Evolutionary conservation across 1,140 invertebrate genomes (phyloP).

Genomic region (Saccostrea echinata): DNA sequence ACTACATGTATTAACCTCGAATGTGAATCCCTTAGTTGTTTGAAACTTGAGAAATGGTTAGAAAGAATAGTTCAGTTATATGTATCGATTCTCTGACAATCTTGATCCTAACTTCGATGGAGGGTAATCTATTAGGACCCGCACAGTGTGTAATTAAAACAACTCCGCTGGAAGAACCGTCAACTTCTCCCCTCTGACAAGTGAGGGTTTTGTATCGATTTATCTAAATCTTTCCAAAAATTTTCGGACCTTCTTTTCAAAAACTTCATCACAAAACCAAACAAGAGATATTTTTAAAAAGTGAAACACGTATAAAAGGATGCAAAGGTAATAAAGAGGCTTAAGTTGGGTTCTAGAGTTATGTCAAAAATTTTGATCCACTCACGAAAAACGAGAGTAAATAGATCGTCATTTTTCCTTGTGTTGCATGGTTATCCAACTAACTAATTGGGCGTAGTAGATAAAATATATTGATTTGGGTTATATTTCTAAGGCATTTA

Average conservation of each 20-base stretch:
- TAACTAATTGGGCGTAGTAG: not conserved
- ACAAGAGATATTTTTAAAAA: no score
- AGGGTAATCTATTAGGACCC: conserved; percentile 33
- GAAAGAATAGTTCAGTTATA: not conserved
- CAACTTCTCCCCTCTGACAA: not conserved
- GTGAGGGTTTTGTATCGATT: not conserved
- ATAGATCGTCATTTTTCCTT: not conserved
- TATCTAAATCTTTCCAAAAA: not conserved
- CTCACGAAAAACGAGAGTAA: not conserved
- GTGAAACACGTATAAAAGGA: no score
- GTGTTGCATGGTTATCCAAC: conserved; percentile 19
- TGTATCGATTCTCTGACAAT: conserved; percentile 3
- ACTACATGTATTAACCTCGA: no score
- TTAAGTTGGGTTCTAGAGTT: no score
- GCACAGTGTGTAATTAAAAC: conserved; percentile 31
- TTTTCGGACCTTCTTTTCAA: not conserved
- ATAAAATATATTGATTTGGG: conserved; percentile 20
- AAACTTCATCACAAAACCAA: not conserved
- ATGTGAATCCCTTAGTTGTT: not conserved
- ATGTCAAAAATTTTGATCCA: not conserved
- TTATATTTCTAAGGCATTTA: conserved; percentile 14
- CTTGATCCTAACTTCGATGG: conserved; percentile 17
- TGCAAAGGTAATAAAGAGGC: no score
- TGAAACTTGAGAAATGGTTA: not conserved
- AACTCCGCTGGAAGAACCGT: not conserved